A percentile compares a stretch with the other conserved stretches of the same genome.
Conservation (phyloP, 2,888 invertebrate species). For the Melanostoma scalare region DNA sequence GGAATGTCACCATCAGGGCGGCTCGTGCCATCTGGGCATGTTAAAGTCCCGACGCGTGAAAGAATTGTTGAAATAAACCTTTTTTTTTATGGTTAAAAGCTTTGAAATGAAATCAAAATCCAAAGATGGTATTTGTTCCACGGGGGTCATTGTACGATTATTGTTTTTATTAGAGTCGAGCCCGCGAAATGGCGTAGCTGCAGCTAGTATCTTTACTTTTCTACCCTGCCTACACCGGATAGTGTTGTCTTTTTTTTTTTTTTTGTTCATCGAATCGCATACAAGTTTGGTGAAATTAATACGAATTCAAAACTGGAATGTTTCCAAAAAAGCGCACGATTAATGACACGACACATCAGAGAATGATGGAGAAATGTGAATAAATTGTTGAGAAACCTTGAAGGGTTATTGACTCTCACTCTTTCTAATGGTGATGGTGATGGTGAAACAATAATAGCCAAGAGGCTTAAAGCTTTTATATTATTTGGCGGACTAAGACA, state of each 20-base stretch:
- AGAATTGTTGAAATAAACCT: constrained; percentile 11
- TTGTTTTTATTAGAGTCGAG: constrained; percentile 20
- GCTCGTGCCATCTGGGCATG: constrained; percentile 47
- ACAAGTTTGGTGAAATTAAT: constrained; percentile 69
- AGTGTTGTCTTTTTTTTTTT: constrained; percentile 43
- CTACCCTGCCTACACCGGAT: constrained; percentile 21
- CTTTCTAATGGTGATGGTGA: constrained; percentile 3
- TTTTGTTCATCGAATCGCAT: constrained; percentile 60
- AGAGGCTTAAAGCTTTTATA: constrained; percentile 3
- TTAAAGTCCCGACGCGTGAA: constrained; percentile 14
- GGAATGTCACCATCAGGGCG: constrained; percentile 4
- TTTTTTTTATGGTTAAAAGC: constrained; percentile 8
- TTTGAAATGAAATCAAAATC: constrained; percentile 9
- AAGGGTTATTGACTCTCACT: constrained; percentile 65
- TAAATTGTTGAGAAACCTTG: constrained; percentile 66
- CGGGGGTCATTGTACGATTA: constrained; percentile 57
- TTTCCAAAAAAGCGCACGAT: constrained; percentile 57
- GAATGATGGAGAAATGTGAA: constrained; percentile 65
- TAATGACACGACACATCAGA: constrained; percentile 33
- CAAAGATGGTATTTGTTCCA: not conserved
- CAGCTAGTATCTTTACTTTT: not conserved
- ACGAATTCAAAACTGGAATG: constrained; percentile 69
- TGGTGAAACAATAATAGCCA: constrained; percentile 7
- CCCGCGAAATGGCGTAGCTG: constrained; percentile 33
- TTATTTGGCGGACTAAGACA: not conserved